These are phyloP conservation scores for Zygaena filipendulae DNA, from an alignment of 2,888 invertebrate species.

Conservation along the genomic window DNA sequence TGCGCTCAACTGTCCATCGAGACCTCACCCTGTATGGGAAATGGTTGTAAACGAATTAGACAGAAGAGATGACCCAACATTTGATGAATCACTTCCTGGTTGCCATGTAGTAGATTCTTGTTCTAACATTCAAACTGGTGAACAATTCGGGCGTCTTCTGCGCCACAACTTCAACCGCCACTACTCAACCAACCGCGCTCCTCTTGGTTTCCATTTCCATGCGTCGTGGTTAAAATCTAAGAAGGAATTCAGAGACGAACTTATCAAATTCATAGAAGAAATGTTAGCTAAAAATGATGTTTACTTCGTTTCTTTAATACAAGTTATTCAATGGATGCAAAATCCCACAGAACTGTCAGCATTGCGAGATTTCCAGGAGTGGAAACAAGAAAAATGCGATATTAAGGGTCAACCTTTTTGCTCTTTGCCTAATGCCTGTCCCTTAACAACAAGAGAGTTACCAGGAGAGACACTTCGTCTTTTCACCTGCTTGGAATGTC, in stretches of 20 bases:
- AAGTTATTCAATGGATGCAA: conserved; percentile 97
- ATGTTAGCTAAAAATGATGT: conserved; percentile 90
- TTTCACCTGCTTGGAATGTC: conserved; percentile 96
- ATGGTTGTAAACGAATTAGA: conserved; percentile 97
- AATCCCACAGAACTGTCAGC: conserved; percentile 89
- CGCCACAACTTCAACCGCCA: conserved; percentile 96
- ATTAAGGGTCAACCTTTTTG: conserved; percentile 94
- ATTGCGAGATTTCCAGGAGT: conserved; percentile 91
- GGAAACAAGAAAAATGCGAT: conserved; percentile 93
- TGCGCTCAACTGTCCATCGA: conserved; percentile 91
- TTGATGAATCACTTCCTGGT: conserved; percentile 93
- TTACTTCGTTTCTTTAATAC: conserved; percentile 90
- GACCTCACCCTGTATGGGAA: conserved; percentile 95
- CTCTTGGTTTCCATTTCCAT: conserved; percentile 92
- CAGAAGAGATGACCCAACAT: conserved; percentile 92
- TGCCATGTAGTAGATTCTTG: conserved; percentile 96
- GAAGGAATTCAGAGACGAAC: conserved; percentile 90
- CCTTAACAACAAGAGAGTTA: conserved; percentile 87
- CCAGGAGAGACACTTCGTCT: conserved; percentile 92
- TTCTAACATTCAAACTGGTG: conserved; percentile 91
- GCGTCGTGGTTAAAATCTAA: conserved; percentile 96
- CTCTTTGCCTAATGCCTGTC: conserved; percentile 91
- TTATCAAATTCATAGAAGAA: conserved; percentile 93
- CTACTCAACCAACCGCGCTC: conserved; percentile 92
- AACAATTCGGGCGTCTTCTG: conserved; percentile 88